Evolutionary conservation across 23 tunicate species (phyloP), one percentile per base, ranked within the genome.

Genomic region (Ascidia mentula): DNA sequence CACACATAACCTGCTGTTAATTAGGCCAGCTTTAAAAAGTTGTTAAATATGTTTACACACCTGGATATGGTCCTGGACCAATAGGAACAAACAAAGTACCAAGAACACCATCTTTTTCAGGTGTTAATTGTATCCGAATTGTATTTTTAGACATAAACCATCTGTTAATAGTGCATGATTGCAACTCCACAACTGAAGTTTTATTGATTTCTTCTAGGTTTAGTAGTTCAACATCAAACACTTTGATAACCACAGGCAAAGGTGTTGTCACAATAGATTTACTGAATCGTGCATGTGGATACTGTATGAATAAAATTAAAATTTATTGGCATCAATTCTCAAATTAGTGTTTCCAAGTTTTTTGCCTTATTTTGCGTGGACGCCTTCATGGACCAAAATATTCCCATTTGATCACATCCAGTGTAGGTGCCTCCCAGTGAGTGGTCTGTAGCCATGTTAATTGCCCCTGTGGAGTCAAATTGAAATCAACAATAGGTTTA

Each of bases 331-430:
- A n/a, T n/a, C n/a, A n/a, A n/a, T n/a, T n/a, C n/a, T n/a, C n/a
- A n/a, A n/a, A n/a, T n/a, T n/a, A n/a, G n/a, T n/a, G n/a, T n/a
- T n/a, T n/a, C n/a, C n/a, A n/a, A n/a, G n/a, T n/a, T n/a, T n/a
- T 1, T 26, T 61, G 65, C 88, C 38, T 40, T 84, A 35, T 80
- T 38, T 1, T 18, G 8, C 20, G 69, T 18, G 40, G 74, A 78
- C 12, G 80, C 60, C 18, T 72, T 60, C 90, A 86, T 79, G 8
- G 90, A 59, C 90, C 90, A 86, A 80, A 86, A 79, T 18, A 86
- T 36, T 0, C 90, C 90, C 90, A 86, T 86, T 32, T 74, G 80
- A 34, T 80, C 65, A 30, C 37, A 36, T 72, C 90, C 80, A 4
- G 40, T 40, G 38, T 73, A 86, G 22, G 45, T 22, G 1, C 90